Evolutionary conservation across 2,888 invertebrate species (phyloP), one percentile per base, ranked within the genome.

Genomic region (Myopa testacea): DNA sequence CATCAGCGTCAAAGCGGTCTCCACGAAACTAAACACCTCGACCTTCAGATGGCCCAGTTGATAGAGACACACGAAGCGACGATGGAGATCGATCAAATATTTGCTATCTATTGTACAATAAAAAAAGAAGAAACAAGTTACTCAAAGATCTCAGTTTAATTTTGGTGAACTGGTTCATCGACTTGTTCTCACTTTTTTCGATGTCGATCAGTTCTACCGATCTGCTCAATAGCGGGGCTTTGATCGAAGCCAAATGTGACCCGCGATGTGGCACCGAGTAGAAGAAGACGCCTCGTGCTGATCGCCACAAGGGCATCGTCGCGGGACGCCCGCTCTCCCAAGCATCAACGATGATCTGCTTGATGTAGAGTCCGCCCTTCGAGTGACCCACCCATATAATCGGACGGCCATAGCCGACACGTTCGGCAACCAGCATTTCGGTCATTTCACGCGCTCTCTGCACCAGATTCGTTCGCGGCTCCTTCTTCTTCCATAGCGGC

Each of bases 211-310:
- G 90, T 84, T 96, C 96, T 0, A 95, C 91, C 52, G 95, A 95
- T 79, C 95, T 91, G n/a, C 93, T 90, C 0, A 96, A 91, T 70
- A 96, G 90, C 3, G 94, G 94, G 0, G 94, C 91, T 83, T 93
- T 93, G 80, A 94, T 92, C 82, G 93, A 93, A 0, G 95, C 96
- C 73, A 96, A 90, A 37, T 93, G 92, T 0, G 96, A 95, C 2
- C 97, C 97, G 19, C 92, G 91, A 88, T 97, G 96, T 0, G 97
- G 97, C 8, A 96, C 96, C 63, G 96, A 95, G 89, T 95, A 96
- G 89, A 96, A 96, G 90, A 96, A 92, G 80, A 95, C 93, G 0
- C 93, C 93, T 6, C 90, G 90, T 8, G 93, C 93, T 45, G 90
- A 90, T 0, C 86, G 82, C 90, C 92, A 93, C 0, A 94, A 87